Conservation (phyloP, 64 coral and sea anemone genomes). For the Actinia tenebrosa region DNA sequence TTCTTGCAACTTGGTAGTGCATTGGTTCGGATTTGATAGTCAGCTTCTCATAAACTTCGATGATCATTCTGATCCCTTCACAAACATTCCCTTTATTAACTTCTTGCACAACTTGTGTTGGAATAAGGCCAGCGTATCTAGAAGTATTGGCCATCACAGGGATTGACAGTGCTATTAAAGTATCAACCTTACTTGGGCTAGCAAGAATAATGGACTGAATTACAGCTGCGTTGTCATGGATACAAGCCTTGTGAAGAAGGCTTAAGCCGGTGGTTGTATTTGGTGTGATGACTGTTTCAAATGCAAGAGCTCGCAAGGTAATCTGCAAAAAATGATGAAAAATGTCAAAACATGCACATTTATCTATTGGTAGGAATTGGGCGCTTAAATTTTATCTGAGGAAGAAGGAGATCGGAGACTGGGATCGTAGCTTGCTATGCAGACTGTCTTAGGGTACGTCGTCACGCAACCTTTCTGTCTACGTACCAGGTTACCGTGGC, state of each 20-base stretch:
- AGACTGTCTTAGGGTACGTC: too few relatives aligned
- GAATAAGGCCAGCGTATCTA: background rate
- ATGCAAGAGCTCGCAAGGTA: background rate
- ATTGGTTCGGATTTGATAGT: background rate
- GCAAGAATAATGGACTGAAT: constrained; percentile 2
- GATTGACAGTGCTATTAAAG: background rate
- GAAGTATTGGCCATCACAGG: background rate
- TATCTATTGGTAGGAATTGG: background rate
- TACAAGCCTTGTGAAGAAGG: background rate
- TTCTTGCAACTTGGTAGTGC: constrained; percentile 15
- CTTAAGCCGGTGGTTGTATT: background rate
- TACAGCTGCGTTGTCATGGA: background rate
- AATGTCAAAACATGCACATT: background rate
- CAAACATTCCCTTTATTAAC: background rate
- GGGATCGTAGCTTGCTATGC: too few relatives aligned
- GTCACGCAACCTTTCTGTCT: too few relatives aligned
- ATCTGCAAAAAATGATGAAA: background rate
- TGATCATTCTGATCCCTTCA: background rate
- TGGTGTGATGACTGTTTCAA: background rate
- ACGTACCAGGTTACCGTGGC: too few relatives aligned
- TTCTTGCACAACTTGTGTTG: background rate
- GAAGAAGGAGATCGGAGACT: too few relatives aligned
- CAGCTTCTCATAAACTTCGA: constrained; percentile 1
- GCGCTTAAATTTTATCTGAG: too few relatives aligned
- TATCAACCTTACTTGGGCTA: constrained; percentile 14